phyloP scores from a whole-genome alignment of 1,140 invertebrate species.

The Pristionchus pacificus region DNA sequence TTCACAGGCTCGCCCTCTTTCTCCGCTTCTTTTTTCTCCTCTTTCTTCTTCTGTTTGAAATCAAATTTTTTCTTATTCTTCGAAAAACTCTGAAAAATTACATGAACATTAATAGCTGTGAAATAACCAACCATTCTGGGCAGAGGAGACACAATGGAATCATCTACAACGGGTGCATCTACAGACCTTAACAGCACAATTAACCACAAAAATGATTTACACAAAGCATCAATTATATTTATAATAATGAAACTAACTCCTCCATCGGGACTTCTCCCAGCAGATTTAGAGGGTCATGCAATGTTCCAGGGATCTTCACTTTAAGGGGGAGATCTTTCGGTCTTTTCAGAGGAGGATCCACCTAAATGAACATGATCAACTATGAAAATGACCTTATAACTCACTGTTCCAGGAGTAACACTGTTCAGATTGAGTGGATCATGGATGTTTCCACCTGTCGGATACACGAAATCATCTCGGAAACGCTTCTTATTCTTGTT shows the following conservation, averaged over 20 bases:
- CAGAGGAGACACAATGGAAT: too few species aligned
- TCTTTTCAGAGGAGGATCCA: background rate
- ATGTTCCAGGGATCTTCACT: background rate
- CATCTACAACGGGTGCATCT: too few species aligned
- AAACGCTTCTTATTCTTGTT: too few species aligned
- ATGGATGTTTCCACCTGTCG: background rate
- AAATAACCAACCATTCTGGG: too few species aligned
- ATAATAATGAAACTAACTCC: too few species aligned
- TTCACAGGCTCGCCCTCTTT: background rate
- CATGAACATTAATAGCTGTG: too few species aligned
- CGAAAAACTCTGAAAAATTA: background rate
- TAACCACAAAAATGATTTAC: too few species aligned
- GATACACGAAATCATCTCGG: too few species aligned
- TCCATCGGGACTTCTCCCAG: too few species aligned
- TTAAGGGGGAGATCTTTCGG: background rate
- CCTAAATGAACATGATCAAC: background rate
- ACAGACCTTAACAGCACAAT: too few species aligned
- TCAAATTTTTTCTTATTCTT: background rate
- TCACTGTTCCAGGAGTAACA: background rate
- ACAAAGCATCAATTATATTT: too few species aligned
- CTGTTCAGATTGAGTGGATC: background rate
- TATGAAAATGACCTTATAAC: background rate
- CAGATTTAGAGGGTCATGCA: background rate
- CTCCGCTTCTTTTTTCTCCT: background rate
- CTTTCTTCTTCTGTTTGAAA: constrained; percentile 11